Percentiles rank a stretch among this genome's conserved stretches.
These are phyloP conservation scores for Neotragus pygmaeus DNA, from an alignment of 2,113 vertebrate species.

Conservation along the genomic window DNA sequence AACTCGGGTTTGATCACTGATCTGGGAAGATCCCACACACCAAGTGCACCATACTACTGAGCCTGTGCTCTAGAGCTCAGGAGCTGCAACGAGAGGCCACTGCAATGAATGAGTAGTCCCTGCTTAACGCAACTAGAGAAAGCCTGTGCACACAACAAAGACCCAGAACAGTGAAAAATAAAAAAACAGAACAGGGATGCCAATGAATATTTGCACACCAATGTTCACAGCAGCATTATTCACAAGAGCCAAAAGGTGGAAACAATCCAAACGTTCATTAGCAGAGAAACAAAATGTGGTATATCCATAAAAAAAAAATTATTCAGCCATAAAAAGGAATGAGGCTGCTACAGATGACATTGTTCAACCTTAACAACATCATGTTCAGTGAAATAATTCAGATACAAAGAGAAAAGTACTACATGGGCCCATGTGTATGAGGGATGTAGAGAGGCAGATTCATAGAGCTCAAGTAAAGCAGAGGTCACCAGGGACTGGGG, in stretches of 20 bases:
- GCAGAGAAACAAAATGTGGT: neutral
- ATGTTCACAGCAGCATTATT: neutral
- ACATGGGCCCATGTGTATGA: neutral
- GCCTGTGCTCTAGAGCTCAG: neutral
- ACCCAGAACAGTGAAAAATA: neutral
- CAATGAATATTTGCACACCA: neutral
- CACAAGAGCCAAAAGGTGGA: neutral
- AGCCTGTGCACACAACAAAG: neutral
- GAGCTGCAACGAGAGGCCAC: neutral
- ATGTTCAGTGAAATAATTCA: neutral
- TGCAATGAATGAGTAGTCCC: neutral
- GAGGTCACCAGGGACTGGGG: neutral
- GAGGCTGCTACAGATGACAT: neutral
- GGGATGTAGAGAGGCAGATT: neutral
- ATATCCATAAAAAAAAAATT: neutral
- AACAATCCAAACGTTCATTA: neutral
- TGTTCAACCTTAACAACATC: neutral
- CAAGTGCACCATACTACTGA: neutral
- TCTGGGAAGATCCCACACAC: neutral
- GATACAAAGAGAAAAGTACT: neutral
- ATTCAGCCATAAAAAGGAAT: neutral
- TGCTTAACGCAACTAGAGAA: neutral
- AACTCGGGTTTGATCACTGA: neutral
- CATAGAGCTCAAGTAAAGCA: neutral
- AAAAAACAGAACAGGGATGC: neutral